Percentiles rank a stretch among this genome's conserved stretches.
Conservation (phyloP, 2,113 vertebrate genomes). For the Albula glossodonta region DNA sequence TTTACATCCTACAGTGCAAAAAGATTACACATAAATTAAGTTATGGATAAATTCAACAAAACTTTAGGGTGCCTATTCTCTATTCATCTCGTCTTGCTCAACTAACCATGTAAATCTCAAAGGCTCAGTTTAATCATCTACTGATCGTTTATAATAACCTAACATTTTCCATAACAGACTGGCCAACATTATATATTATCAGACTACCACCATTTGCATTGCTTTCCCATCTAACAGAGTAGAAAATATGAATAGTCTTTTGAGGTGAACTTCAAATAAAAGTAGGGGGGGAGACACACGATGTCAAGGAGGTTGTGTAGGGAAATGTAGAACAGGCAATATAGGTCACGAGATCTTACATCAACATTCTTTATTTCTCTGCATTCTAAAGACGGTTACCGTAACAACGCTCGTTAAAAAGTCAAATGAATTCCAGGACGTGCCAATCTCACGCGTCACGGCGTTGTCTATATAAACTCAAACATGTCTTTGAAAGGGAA, state of each 20-base stretch:
- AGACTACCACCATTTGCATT: neutral
- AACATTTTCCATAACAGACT: neutral
- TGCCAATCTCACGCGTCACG: conserved; percentile 27
- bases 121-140: neutral
- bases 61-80: neutral
- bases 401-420: conserved; percentile 46
- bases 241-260: neutral
- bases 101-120: neutral
- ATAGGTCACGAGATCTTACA: conserved; percentile 39
- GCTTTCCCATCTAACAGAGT: conserved; percentile 17
- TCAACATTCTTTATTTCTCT: conserved; percentile 40
- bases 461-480: conserved; percentile 41
- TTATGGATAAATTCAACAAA: neutral
- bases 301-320: conserved; percentile 11
- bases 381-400: conserved; percentile 33
- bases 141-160: neutral
- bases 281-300: conserved; percentile 9
- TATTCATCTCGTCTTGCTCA: neutral
- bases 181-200: too few relatives aligned
- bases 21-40: neutral
- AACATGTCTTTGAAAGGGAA: conserved; percentile 20
- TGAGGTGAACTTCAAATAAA: conserved; percentile 15
- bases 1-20: too few relatives aligned
- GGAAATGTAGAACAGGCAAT: conserved; percentile 30
- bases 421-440: conserved; percentile 26